Conservation (phyloP, 2,113 vertebrate species). For the Tapirus terrestris region DNA sequence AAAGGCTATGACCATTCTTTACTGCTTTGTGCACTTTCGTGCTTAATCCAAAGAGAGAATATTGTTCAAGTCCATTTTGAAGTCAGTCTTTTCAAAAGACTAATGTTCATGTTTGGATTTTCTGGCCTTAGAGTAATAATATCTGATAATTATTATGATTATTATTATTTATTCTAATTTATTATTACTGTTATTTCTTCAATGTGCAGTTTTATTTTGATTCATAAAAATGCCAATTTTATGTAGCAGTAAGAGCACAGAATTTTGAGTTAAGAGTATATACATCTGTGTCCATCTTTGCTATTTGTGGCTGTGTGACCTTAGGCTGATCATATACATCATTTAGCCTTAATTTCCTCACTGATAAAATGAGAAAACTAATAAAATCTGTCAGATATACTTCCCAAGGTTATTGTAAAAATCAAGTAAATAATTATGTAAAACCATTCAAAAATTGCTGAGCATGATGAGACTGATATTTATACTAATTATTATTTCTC, state of each 20-base stretch:
- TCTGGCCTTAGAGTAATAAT: not conserved
- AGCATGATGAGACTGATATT: not conserved
- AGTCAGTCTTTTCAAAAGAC: constrained; percentile 35
- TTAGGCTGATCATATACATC: not conserved
- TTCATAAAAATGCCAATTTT: not conserved
- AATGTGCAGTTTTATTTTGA: not conserved
- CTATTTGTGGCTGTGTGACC: not conserved
- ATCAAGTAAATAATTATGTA: not conserved
- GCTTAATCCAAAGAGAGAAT: constrained; percentile 2
- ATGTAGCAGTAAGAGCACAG: not conserved
- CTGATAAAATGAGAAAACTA: not conserved
- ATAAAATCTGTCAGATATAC: not conserved
- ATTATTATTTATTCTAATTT: not conserved
- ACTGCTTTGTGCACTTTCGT: not conserved
- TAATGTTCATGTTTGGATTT: not conserved
- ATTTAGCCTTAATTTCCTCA: not conserved
- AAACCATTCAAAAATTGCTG: not conserved
- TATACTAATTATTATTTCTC: constrained; percentile 2
- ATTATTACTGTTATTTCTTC: not conserved
- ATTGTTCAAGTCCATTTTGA: not conserved
- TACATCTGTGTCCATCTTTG: not conserved
- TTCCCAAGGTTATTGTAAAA: constrained; percentile 32
- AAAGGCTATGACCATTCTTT: not conserved
- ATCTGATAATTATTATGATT: not conserved
- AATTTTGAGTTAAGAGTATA: not conserved